Evolutionary conservation across 2,888 invertebrate genomes (phyloP).

Genomic region (Parnassius mnemosyne): DNA sequence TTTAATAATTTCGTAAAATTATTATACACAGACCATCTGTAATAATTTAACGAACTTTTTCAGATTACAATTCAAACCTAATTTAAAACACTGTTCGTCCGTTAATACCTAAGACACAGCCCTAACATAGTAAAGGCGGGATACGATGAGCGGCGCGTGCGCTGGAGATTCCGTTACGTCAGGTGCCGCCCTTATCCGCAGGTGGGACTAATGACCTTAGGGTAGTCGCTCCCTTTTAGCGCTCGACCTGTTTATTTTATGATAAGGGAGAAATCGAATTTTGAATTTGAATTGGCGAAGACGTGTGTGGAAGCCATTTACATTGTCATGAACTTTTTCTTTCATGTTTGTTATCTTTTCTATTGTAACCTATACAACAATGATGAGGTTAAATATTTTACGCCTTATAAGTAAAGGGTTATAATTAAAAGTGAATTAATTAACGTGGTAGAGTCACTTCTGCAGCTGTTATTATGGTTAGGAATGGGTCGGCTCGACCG

Average conservation of each 20-base stretch:
- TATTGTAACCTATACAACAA: no score
- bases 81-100: neutral
- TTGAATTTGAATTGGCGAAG: constrained; percentile 7
- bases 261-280: constrained; percentile 21
- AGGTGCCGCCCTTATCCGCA: constrained; percentile 46
- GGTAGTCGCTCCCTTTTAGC: constrained; percentile 24
- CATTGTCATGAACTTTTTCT: constrained; percentile 13
- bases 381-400: no score
- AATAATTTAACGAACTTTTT: constrained; percentile 1
- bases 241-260: constrained; percentile 18
- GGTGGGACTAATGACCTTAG: constrained; percentile 30
- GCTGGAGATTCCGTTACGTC: constrained; percentile 62
- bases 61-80: neutral
- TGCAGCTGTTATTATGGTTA: no score
- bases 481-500: no score
- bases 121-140: constrained; percentile 44
- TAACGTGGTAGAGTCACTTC: no score
- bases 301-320: constrained; percentile 15
- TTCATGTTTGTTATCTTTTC: neutral
- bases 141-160: constrained; percentile 50
- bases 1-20: no score
- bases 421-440: no score
- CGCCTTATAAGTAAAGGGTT: no score
- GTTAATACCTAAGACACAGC: constrained; percentile 10
- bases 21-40: neutral